Evolutionary conservation across 2,888 invertebrate genomes (phyloP).

Genomic region (Alviniconcha strummeri): DNA sequence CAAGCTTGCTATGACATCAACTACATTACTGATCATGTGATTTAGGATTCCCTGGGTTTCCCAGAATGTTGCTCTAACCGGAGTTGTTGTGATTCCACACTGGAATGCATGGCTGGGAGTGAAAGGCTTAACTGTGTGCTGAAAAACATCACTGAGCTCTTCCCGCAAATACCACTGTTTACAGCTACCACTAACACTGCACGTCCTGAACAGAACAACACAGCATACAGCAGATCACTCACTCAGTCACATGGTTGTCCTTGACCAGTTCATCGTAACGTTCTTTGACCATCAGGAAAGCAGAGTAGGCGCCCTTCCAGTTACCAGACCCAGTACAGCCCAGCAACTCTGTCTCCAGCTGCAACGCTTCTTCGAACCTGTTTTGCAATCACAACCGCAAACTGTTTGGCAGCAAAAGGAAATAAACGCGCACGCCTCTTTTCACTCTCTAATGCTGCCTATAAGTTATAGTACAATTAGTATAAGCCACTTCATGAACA

Average conservation of each 20-base stretch:
- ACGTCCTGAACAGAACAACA: too few relatives aligned
- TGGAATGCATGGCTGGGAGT: too few relatives aligned
- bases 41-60: too few relatives aligned
- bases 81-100: too few relatives aligned
- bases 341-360: conserved; percentile 68
- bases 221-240: conserved; percentile 19
- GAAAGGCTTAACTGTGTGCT: too few relatives aligned
- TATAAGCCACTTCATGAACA: background rate
- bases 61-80: too few relatives aligned
- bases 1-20: too few relatives aligned
- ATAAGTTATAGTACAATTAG: too few relatives aligned
- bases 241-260: conserved; percentile 47
- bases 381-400: background rate
- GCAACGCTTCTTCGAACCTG: conserved; percentile 66
- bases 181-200: too few relatives aligned
- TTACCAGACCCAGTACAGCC: conserved; percentile 65
- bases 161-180: too few relatives aligned
- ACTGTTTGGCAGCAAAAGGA: background rate
- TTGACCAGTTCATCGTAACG: conserved; percentile 41
- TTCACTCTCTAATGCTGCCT: background rate
- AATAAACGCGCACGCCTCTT: background rate
- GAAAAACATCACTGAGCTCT: too few relatives aligned
- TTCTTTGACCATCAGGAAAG: conserved; percentile 55
- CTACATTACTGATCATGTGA: too few relatives aligned
- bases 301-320: conserved; percentile 63